These are phyloP conservation scores for Nomada fabriciana DNA, from an alignment of 2,888 invertebrate species.

Conservation along the genomic window DNA sequence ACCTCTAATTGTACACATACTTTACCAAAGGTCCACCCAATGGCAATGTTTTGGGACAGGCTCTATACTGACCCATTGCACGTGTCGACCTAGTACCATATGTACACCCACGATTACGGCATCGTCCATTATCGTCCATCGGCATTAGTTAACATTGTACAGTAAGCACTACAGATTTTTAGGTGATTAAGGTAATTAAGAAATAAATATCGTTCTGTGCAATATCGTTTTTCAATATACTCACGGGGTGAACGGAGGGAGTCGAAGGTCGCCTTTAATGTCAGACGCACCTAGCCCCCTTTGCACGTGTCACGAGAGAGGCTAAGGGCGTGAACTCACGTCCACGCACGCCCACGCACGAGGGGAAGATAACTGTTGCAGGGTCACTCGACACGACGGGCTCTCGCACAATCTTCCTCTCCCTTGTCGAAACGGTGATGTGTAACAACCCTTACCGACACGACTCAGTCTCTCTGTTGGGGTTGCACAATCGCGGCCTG, in stretches of 20 bases:
- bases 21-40: slow-evolving; percentile 54
- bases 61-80: slow-evolving; percentile 37
- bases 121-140: no score
- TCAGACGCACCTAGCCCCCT: slow-evolving; percentile 50
- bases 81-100: slow-evolving; percentile 36
- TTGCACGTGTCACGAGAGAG: slow-evolving; percentile 47
- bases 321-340: slow-evolving; percentile 69
- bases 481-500: slow-evolving; percentile 83
- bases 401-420: slow-evolving; percentile 66
- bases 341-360: slow-evolving; percentile 74
- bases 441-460: slow-evolving; percentile 78
- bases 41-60: slow-evolving; percentile 40
- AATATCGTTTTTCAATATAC: not conserved
- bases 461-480: slow-evolving; percentile 75
- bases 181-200: no score
- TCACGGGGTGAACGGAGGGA: not conserved
- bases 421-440: slow-evolving; percentile 53
- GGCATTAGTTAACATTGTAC: no score
- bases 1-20: not conserved
- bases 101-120: no score
- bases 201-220: no score
- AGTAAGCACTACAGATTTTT: no score
- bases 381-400: slow-evolving; percentile 75
- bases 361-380: slow-evolving; percentile 76
- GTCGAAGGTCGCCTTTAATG: slow-evolving; percentile 54